Percentiles rank a stretch among this genome's conserved stretches.
Evolutionary conservation across 2,888 invertebrate species (phyloP).

Genomic region (Glyphotaelius pellucidus): DNA sequence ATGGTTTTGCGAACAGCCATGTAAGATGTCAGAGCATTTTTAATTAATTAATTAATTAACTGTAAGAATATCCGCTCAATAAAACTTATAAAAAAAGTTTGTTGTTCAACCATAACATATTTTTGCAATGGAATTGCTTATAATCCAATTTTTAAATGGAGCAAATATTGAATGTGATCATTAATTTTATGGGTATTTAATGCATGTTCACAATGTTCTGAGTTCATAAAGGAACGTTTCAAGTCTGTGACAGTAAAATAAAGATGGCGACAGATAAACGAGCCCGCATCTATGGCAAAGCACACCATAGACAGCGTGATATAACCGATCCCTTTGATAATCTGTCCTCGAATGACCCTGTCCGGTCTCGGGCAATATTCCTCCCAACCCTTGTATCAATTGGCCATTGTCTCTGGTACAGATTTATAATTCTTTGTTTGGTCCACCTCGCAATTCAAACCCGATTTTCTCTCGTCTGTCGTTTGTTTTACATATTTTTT

Average conservation of each 20-base stretch:
- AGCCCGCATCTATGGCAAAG: conserved; percentile 42
- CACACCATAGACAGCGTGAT: conserved; percentile 3
- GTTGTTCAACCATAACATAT: neutral
- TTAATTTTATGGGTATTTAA: neutral
- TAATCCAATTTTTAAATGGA: neutral
- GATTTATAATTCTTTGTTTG: conserved; percentile 66
- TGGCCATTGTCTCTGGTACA: conserved; percentile 65
- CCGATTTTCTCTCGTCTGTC: conserved; percentile 58
- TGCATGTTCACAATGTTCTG: neutral
- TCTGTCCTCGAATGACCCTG: conserved; percentile 53
- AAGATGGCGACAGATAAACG: conserved; percentile 44
- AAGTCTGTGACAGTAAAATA: conserved; percentile 23
- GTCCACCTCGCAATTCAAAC: conserved; percentile 60
- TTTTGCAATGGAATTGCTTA: too few relatives aligned
- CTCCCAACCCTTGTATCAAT: conserved; percentile 60
- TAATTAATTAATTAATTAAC: neutral
- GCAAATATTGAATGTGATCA: neutral
- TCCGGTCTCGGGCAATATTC: conserved; percentile 52
- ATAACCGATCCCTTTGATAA: conserved; percentile 47
- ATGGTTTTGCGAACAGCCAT: too few relatives aligned
- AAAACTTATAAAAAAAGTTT: neutral
- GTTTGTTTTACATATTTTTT: conserved; percentile 59
- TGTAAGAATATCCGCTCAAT: neutral
- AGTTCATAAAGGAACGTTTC: conserved; percentile 23
- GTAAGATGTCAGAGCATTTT: neutral